phyloP scores from a whole-genome alignment of 2,888 invertebrate species.

The Agrotis exclamationis region DNA sequence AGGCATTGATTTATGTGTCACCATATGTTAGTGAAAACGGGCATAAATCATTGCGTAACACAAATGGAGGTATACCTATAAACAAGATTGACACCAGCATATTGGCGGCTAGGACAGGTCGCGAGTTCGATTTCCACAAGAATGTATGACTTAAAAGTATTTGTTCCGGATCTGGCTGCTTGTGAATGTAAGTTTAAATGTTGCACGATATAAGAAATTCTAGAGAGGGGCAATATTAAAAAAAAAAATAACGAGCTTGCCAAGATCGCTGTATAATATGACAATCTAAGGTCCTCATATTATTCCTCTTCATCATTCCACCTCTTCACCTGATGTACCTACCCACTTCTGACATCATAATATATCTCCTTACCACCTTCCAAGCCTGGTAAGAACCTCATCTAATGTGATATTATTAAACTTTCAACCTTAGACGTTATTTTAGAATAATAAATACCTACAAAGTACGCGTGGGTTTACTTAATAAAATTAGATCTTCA shows the following conservation, averaged over 20 bases:
- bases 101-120: background rate
- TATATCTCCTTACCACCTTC: slow-evolving; percentile 14
- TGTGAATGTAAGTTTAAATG: no score
- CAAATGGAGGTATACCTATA: background rate
- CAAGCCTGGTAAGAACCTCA: background rate
- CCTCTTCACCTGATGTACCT: background rate
- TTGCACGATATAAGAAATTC: no score
- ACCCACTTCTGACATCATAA: slow-evolving; percentile 8
- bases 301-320: slow-evolving; percentile 8
- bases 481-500: background rate
- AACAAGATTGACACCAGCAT: background rate
- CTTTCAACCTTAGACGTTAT: background rate
- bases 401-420: slow-evolving; percentile 15
- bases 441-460: background rate
- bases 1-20: no score
- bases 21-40: no score
- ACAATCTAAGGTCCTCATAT: slow-evolving; percentile 11
- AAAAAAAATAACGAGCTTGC: no score
- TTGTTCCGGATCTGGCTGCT: no score
- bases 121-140: no score
- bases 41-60: no score
- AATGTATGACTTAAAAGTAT: no score
- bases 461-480: background rate
- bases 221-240: no score
- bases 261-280: slow-evolving; percentile 2